A percentile compares a stretch with the other conserved stretches of the same genome.
Evolutionary conservation across 2,797 vertebrate species (phyloP).

Genomic region (Babyrousa celebensis): DNA sequence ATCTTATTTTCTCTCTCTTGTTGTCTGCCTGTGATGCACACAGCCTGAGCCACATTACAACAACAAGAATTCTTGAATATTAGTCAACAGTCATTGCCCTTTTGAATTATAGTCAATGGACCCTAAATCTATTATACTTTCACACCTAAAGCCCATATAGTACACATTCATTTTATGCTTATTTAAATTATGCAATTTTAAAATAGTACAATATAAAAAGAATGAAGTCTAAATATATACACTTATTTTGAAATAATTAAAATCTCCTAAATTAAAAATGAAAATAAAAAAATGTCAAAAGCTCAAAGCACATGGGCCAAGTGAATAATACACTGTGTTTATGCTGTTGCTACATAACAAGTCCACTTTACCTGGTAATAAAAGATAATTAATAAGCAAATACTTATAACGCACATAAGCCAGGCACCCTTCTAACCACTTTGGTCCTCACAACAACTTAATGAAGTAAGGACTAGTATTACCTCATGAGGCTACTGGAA

Average conservation of each 20-base stretch:
- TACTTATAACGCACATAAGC: not conserved
- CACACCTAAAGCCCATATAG: not conserved
- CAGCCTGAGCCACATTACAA: not conserved
- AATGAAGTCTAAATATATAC: not conserved
- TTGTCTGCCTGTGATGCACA: not conserved
- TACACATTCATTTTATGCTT: not conserved
- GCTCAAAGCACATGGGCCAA: not conserved
- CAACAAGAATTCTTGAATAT: not conserved
- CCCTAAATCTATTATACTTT: not conserved
- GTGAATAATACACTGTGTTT: slow-evolving; percentile 3
- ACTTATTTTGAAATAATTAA: slow-evolving; percentile 53
- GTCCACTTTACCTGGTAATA: not conserved
- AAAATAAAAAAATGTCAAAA: slow-evolving; percentile 21
- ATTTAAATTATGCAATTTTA: slow-evolving; percentile 10
- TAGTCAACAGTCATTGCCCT: not conserved
- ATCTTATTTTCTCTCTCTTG: not conserved
- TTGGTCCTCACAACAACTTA: not conserved
- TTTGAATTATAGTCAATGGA: not conserved
- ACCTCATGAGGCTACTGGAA: not conserved
- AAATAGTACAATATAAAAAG: slow-evolving; percentile 19
- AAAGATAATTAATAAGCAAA: slow-evolving; percentile 31
- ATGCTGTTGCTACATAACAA: not conserved
- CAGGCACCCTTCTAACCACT: not conserved
- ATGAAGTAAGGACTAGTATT: not conserved
- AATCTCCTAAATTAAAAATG: not conserved